Conservation (phyloP, 2,113 vertebrate genomes). For the Mola mola region DNA sequence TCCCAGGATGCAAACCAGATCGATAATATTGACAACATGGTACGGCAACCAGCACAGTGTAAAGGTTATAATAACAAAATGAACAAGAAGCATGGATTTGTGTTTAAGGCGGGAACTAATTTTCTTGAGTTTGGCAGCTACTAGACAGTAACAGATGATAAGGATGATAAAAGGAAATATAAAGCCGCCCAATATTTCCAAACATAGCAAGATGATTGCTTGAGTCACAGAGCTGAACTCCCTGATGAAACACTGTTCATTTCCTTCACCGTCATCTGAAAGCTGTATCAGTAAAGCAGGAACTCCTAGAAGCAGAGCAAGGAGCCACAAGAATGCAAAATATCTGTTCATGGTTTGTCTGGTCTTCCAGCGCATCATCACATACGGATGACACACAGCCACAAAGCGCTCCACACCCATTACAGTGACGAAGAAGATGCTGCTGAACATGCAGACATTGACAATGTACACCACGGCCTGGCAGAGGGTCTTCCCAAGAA, state of each 20-base stretch:
- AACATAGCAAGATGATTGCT: constrained; percentile 13
- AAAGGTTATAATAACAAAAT: constrained; percentile 64
- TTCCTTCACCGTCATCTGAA: constrained; percentile 1
- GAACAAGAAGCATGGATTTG: constrained; percentile 65
- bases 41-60: constrained; percentile 75
- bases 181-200: constrained; percentile 43
- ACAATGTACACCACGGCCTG: constrained; percentile 78
- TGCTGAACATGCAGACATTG: constrained; percentile 81
- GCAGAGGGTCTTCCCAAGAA: constrained; percentile 77
- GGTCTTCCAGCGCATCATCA: too few relatives aligned
- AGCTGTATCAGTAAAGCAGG: constrained; percentile 36
- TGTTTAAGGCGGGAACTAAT: constrained; percentile 55
- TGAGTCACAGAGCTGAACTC: constrained; percentile 12
- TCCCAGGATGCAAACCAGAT: constrained; percentile 19
- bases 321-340: constrained; percentile 57
- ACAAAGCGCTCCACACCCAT: constrained; percentile 83
- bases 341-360: too few relatives aligned
- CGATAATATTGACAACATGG: constrained; percentile 60
- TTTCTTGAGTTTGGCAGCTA: constrained; percentile 56
- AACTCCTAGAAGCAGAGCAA: constrained; percentile 61
- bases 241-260: constrained; percentile 8
- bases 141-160: constrained; percentile 53
- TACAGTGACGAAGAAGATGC: constrained; percentile 81
- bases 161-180: constrained; percentile 43
- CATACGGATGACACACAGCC: constrained; percentile 77